Base-by-base conservation (phyloP, 23 tunicate species). In the Corella eumyota region DNA sequence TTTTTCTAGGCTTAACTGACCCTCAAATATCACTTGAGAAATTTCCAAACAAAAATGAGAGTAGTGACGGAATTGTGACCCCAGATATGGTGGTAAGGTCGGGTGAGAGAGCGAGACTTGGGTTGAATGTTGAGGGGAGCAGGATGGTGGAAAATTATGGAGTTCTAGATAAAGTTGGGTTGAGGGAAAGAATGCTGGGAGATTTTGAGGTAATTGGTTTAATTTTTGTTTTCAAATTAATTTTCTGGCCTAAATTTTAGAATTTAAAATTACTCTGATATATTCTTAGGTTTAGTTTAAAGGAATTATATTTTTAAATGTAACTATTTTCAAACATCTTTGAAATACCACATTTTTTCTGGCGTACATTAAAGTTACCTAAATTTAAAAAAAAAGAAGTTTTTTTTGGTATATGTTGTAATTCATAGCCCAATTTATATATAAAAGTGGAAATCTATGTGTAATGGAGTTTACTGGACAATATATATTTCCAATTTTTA, bases 161-260 rank as follows among this genome's bases (percentile, higher is more conserved):
- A 30, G 83, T 83, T 15, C 45, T 84, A 11, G 96, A 88, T 49
- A 65, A 73, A 30, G 61, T 61, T 1, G 79, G 67, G 60, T 47
- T 78, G 50, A 68, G 26, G 47, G 77, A 72, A 20, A 73, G 47
- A 55, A 51, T 88, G 47, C 21, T 56, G 66, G 52, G 61, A 22
- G 90, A 88, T 60, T 51, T 53, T 20, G 96, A 88, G 77, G 96
- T 88, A 67, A 60, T 0, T n/a, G n/a, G n/a, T n/a, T n/a, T n/a
- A n/a, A n/a, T n/a, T n/a, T n/a, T n/a, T n/a, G n/a, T n/a, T n/a
- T 56, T 49, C 21, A n/a, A 47, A 47, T 47, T 44, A 17, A 22
- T 13, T 54, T 19, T 15, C 20, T 13, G 23, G 11, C 9, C 20
- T 9, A 17, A 44, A 44, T 44, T 44, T 44, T 13, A 44, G 15